Base-by-base conservation (phyloP, 2,113 vertebrate species). In the Poecilia latipinna region DNA sequence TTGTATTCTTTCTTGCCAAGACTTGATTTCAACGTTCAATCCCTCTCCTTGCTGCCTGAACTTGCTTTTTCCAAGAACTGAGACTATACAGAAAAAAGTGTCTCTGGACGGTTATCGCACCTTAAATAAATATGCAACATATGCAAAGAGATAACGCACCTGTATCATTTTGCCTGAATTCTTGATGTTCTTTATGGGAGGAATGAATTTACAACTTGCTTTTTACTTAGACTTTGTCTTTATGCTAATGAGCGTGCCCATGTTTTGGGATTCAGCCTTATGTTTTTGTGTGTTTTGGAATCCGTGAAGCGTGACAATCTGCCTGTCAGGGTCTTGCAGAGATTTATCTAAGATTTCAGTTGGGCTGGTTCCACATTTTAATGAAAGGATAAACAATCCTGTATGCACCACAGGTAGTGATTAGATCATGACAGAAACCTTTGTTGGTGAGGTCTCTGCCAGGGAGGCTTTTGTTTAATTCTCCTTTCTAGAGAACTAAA, bases 291-390 rank as follows among this genome's bases (percentile, higher is more conserved):
- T 13, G 22, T 28, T 26, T 37, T 7, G 61, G 26, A 11, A 31
- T 28, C 7, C 11, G 26, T 42, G 57, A 77, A 77, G 75, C 42
- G 37, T 73, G 79, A 75, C 68, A 72, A 8, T 42, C 22, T 67
- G 17, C 12, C 31, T 51, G 0, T 12, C 26, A 65, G 39, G 0
- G 32, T 33, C 10, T 70, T 64, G 11, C 1, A 17, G 13, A 65
- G 48, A 24, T 65, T 67, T 0, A 11, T 72, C 33, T 82, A 65
- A 73, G 54, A 78, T 84, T 86, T 86, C 82, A 78, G 24, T n/a
- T 68, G 29, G 44, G 31, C 44, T 42, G 33, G 66, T 48, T 68
- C 22, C 2, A 17, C 51, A 3, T 54, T 72, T 57, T 42, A 67
- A 12, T 74, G 61, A 70, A 69, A 62, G 65, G 32, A 32, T 42